Evolutionary conservation across 1,140 invertebrate species (phyloP), one percentile per base, ranked within the genome.

Genomic region (Bemisia tabaci): DNA sequence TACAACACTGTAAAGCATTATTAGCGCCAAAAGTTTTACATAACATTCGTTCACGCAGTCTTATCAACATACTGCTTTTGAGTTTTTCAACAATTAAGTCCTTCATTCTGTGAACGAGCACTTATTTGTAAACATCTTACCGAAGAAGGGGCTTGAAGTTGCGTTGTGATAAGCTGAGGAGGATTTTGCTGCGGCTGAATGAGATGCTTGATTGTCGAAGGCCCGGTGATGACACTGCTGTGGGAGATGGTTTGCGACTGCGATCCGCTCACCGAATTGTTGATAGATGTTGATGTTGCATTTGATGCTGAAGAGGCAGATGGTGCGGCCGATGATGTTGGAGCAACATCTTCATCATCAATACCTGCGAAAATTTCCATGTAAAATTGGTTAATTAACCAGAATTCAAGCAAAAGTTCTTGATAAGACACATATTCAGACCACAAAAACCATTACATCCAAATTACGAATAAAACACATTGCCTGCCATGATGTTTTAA

Each of bases 301-400:
- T 77, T 75, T n/a, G 74, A 66, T 64, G 77, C 75, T 22, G 72
- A 68, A 12, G 72, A 70, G 25, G 78, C 70, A 62, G 79, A 77
- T 61, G 70, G 76, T 67, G 79, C 76, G 25, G 78, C 70, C 61
- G 79, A 77, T 61, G 70, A 76, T 67, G 79, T 76, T 58, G 78
- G 79, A 62, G 77, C 76, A 65, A 80, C 79, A 68, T 82, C 80
- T 59, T 82, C 80, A 24, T 81, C 79, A 23, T 79, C 79, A 24
- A 82, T 74, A 64, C 73, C 73, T 73, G 59, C 21, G 60, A 60
- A 59, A 65, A 65, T 17, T 17, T 11, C 22, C 23, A 23, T 62
- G 12, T 12, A 17, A 17, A 62, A 62, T 23, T 62, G 23, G 11
- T 59, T 39, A 62, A n/a, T 26, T 26, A 0, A 60, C 17, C n/a